These are phyloP conservation scores for Tamandua tetradactyla DNA, from an alignment of 2,797 vertebrate genomes.

Conservation along the genomic window DNA sequence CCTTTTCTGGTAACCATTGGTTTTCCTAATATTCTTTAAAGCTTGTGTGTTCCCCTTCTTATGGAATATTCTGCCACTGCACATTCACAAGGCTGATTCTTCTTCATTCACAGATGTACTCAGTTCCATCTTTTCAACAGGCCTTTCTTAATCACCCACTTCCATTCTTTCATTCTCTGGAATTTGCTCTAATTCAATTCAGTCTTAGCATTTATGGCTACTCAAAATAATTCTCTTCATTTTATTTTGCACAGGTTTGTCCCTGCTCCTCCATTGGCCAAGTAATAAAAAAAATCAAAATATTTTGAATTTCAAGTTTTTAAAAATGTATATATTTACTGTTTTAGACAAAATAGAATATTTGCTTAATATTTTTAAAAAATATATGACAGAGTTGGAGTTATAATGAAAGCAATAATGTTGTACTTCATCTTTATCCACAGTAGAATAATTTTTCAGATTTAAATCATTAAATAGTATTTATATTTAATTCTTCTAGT, in stretches of 20 bases:
- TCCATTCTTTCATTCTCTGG: background rate
- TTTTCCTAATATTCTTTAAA: background rate
- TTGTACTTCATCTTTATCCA: background rate
- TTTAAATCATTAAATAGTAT: background rate
- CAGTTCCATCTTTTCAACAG: background rate
- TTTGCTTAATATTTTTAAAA: background rate
- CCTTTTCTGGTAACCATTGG: background rate
- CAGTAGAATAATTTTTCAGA: background rate
- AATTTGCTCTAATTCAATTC: background rate
- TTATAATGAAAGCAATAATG: background rate
- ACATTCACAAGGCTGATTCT: background rate
- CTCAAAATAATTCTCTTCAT: background rate
- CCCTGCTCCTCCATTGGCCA: background rate
- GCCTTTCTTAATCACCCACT: background rate
- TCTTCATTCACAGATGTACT: background rate
- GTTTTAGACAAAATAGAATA: background rate
- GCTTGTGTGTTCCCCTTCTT: background rate
- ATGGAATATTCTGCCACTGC: background rate
- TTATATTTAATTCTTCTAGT: background rate
- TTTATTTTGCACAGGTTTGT: background rate
- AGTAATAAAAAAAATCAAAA: background rate
- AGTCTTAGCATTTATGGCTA: background rate
- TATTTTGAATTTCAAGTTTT: background rate
- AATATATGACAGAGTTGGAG: background rate
- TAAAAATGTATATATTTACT: background rate